Percentiles rank a stretch among this genome's conserved stretches.
phyloP scores from a whole-genome alignment of 2,113 vertebrate genomes.

The Nymphicus hollandicus region DNA sequence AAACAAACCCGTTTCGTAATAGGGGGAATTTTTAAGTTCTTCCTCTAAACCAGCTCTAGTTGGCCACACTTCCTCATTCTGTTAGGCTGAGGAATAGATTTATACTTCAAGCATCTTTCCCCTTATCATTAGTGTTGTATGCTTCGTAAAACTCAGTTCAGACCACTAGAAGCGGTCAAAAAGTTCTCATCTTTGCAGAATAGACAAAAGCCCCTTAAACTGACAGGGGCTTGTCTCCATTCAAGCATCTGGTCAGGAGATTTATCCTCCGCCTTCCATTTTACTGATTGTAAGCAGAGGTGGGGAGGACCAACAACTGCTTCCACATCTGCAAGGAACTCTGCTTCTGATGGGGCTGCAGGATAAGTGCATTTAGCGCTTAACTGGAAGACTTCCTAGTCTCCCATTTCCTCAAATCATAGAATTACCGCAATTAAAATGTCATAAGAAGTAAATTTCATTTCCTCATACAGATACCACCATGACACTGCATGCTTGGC shows the following conservation, averaged over 20 bases:
- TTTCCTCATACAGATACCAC: background rate
- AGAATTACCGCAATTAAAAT: background rate
- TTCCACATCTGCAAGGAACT: background rate
- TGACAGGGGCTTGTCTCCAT: background rate
- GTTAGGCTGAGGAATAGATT: background rate
- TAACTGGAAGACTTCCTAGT: background rate
- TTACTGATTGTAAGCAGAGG: background rate
- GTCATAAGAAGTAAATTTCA: background rate
- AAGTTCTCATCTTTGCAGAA: background rate
- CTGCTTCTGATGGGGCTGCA: background rate
- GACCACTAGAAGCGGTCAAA: background rate
- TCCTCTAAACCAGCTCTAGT: background rate
- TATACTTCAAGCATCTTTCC: background rate
- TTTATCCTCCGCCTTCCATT: background rate
- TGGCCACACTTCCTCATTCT: constrained; percentile 34
- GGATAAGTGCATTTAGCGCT: background rate
- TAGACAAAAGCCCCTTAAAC: background rate
- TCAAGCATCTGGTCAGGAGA: background rate
- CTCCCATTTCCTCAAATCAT: background rate
- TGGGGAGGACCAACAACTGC: background rate
- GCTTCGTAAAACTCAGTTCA: background rate
- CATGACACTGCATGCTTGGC: background rate
- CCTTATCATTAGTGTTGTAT: background rate
- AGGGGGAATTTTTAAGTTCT: constrained; percentile 4
- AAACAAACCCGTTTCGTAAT: constrained; percentile 16